Conservation (phyloP, 2,888 invertebrate species). For the Nowickia ferox region DNA sequence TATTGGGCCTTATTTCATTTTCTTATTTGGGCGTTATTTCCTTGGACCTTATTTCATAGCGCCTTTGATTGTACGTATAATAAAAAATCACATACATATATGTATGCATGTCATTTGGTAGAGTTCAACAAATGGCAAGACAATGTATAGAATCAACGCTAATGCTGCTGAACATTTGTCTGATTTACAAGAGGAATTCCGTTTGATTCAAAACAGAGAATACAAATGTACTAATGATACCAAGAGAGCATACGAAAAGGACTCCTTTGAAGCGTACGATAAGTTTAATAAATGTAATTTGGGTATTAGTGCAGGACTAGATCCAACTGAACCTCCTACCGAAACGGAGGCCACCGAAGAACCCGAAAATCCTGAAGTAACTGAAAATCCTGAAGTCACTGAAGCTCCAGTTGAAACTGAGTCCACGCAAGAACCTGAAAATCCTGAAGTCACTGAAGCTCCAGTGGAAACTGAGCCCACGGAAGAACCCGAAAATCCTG, state of each 20-base stretch:
- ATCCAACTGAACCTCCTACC: slow-evolving; percentile 23
- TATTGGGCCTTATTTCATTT: no score
- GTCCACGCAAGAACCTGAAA: not conserved
- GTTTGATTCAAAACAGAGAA: slow-evolving; percentile 63
- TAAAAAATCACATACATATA: not conserved
- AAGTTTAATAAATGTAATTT: slow-evolving; percentile 73
- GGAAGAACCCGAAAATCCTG: not conserved
- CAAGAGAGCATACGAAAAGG: slow-evolving; percentile 72
- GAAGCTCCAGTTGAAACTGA: not conserved
- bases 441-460: not conserved
- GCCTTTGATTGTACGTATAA: not conserved
- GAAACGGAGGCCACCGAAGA: not conserved
- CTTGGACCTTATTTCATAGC: no score
- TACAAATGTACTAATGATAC: slow-evolving; percentile 75
- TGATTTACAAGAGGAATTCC: slow-evolving; percentile 67
- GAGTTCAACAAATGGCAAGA: slow-evolving; percentile 50
- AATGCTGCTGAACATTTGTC: slow-evolving; percentile 73
- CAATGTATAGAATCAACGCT: slow-evolving; percentile 74
- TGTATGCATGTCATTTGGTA: not conserved
- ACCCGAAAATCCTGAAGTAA: slow-evolving; percentile 1
- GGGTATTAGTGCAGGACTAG: slow-evolving; percentile 59
- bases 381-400: not conserved
- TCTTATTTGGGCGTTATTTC: no score
- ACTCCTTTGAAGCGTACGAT: slow-evolving; percentile 51
- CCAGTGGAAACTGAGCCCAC: not conserved